Evolutionary conservation across 2,888 invertebrate genomes (phyloP).

Genomic region (Leucophenga montana): DNA sequence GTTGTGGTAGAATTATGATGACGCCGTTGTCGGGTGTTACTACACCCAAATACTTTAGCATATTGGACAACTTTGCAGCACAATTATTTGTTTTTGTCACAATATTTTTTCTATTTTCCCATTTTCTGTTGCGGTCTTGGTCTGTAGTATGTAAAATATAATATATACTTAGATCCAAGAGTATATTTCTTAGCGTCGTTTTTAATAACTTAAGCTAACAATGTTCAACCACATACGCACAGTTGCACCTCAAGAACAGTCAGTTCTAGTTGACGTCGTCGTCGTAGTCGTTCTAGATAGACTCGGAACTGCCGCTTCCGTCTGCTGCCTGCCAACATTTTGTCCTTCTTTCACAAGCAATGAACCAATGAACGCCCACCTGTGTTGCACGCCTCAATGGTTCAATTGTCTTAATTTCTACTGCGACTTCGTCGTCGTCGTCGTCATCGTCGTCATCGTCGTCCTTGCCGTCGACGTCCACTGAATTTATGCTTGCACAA

Average conservation of each 20-base stretch:
- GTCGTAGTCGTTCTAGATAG: constrained; percentile 25
- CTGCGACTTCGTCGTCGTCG: constrained; percentile 35
- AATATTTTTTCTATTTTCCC: neutral
- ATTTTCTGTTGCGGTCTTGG: neutral
- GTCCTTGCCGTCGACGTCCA: neutral
- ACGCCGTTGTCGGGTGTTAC: neutral
- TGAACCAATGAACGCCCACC: constrained; percentile 36
- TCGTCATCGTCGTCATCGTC: neutral
- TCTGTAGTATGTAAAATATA: no score
- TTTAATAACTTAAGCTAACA: constrained; percentile 66
- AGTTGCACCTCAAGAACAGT: neutral
- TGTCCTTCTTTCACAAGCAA: neutral
- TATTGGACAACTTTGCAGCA: constrained; percentile 57
- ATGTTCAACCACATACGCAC: constrained; percentile 36
- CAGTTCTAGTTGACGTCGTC: no score
- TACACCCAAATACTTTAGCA: no score
- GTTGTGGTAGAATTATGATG: neutral
- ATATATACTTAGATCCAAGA: no score
- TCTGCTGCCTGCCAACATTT: neutral
- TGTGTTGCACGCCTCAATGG: constrained; percentile 64
- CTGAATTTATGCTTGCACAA: constrained; percentile 54
- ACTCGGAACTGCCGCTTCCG: neutral
- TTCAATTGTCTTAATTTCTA: constrained; percentile 67
- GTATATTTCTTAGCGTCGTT: constrained; percentile 15
- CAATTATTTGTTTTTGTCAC: constrained; percentile 61